Conservation (phyloP, 2,113 vertebrate genomes). For the Hoplias malabaricus region DNA sequence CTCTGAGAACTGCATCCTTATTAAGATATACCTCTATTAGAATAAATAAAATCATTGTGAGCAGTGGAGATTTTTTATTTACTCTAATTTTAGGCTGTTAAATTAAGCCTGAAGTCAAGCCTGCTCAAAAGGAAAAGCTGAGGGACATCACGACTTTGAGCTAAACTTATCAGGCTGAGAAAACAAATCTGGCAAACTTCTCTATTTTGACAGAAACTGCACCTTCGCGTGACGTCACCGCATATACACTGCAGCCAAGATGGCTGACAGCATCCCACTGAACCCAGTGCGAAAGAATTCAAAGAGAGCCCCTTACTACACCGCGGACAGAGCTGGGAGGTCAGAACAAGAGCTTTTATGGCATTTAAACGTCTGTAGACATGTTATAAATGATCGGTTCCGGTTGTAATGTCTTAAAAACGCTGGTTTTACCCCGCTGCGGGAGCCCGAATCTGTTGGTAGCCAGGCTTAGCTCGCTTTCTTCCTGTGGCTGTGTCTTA, state of each 20-base stretch:
- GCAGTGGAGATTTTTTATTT: no score
- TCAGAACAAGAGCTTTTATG: conserved; percentile 40
- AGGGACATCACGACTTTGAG: no score
- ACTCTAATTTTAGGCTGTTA: no score
- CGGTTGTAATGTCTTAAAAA: neutral
- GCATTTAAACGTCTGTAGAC: neutral
- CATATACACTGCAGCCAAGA: conserved; percentile 65
- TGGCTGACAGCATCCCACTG: conserved; percentile 76
- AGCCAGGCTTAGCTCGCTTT: conserved; percentile 32
- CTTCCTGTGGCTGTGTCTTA: no score
- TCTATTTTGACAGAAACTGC: neutral
- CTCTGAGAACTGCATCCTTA: no score
- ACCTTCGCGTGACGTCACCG: conserved; percentile 61
- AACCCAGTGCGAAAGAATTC: conserved; percentile 70
- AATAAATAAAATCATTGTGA: no score
- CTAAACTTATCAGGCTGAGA: no score
- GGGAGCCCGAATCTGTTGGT: neutral
- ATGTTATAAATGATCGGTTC: neutral
- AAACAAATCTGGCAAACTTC: no score
- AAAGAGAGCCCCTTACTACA: conserved; percentile 65
- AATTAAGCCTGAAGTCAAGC: no score
- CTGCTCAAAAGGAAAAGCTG: no score
- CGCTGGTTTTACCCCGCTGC: neutral
- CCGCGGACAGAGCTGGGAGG: conserved; percentile 66
- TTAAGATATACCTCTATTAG: no score